Percentiles rank a stretch among this genome's conserved stretches.
These are phyloP conservation scores for Dynastes tityus DNA, from an alignment of 2,888 invertebrate genomes.

Conservation along the genomic window DNA sequence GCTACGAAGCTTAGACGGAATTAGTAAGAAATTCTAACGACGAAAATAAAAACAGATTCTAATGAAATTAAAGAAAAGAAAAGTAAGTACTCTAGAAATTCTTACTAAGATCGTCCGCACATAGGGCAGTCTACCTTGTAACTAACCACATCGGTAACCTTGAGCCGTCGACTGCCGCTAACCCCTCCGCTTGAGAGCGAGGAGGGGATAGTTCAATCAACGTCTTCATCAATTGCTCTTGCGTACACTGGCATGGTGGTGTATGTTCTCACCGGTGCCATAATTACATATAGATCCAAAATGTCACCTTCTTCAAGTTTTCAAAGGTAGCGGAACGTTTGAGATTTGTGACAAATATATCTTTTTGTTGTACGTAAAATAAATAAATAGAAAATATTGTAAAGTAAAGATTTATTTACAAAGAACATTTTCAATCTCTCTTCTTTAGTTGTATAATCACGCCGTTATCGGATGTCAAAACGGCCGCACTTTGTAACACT, in stretches of 20 bases:
- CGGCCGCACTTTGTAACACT: constrained; percentile 68
- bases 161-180: too few species aligned
- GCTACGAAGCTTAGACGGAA: too few species aligned
- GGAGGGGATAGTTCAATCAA: constrained; percentile 21
- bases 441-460: constrained; percentile 65
- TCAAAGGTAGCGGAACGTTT: constrained; percentile 58
- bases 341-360: constrained; percentile 62
- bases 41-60: too few species aligned
- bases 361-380: constrained; percentile 59
- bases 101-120: too few species aligned
- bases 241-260: constrained; percentile 63
- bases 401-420: constrained; percentile 1
- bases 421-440: constrained; percentile 46
- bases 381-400: neutral
- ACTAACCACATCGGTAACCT: too few species aligned
- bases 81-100: too few species aligned
- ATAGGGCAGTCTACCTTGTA: too few species aligned
- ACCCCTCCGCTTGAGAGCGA: too few species aligned
- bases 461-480: constrained; percentile 70
- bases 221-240: constrained; percentile 57
- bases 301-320: constrained; percentile 63
- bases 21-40: too few species aligned
- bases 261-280: constrained; percentile 63
- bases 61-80: too few species aligned
- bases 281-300: constrained; percentile 63